Evolutionary conservation across 2,797 vertebrate genomes (phyloP).

Genomic region (Hyperoplus immaculatus): DNA sequence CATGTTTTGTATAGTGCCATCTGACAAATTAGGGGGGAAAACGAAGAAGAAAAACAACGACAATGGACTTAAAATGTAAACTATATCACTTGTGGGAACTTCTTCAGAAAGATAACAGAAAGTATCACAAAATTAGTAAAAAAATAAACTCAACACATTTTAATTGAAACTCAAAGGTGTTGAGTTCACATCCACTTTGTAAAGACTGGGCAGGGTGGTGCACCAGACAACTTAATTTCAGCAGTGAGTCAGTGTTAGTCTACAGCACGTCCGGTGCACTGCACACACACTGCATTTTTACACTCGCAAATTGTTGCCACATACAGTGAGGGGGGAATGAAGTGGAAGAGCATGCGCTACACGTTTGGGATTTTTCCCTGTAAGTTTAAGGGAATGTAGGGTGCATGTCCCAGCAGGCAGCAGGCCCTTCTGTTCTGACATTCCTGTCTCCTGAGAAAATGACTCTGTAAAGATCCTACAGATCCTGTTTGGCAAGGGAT

Average conservation of each 20-base stretch:
- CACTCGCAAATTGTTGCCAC: constrained; percentile 44
- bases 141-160: background rate
- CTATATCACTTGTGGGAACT: background rate
- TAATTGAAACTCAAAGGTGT: constrained; percentile 8
- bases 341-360: constrained; percentile 53
- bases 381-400: constrained; percentile 71
- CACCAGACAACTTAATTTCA: constrained; percentile 67
- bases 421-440: constrained; percentile 76
- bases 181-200: constrained; percentile 15
- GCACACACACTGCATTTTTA: constrained; percentile 19
- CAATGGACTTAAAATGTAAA: background rate
- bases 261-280: constrained; percentile 57
- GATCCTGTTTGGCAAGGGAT: constrained; percentile 87
- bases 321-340: constrained; percentile 50
- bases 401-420: constrained; percentile 81
- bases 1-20: background rate
- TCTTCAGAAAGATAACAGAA: background rate
- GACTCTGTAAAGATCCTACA: constrained; percentile 84
- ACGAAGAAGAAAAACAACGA: background rate
- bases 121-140: constrained; percentile 12
- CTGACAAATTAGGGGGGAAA: background rate
- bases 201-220: constrained; percentile 31
- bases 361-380: constrained; percentile 66
- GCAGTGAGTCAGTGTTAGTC: constrained; percentile 77
- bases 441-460: constrained; percentile 88